Evolutionary conservation across 2,113 vertebrate species (phyloP), one percentile per base, ranked within the genome.

Genomic region (Percina caprodes): DNA sequence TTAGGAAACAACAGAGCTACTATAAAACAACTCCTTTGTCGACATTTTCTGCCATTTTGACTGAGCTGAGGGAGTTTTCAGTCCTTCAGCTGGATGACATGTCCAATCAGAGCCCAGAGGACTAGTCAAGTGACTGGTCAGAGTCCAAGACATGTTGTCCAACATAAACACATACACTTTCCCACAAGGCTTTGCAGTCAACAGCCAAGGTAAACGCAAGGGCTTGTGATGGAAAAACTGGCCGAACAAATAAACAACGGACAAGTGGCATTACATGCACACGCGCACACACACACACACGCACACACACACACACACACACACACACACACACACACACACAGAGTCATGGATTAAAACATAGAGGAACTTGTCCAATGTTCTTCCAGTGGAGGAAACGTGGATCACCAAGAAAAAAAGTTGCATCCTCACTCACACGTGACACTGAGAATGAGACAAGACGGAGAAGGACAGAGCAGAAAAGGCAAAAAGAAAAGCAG

Each of bases 91-190:
- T 45, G 71, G 60, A 68, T 4, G 26, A 80, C 6, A 18, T 0
- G 42, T 75, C 91, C 87, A 88, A 87, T 85, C 79, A 81, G 71
- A 80, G 78, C 16, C 7, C 14, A 4, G 59, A n/a, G 52, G 26
- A 2, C 76, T 18, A 45, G 79, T 85, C 70, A 85, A 77, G 88
- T 81, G 82, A 86, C 80, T 19, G 81, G 78, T 77, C 88, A 77
- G 82, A 86, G 85, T 89, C 77, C 87, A 74, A 78, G 82, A 91
- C 86, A 18, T 6, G 0, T 42, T 35, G 74, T 82, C 73, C 79
- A 75, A 93, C 83, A 94, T 84, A 90, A 93, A 95, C 92, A 94
- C 77, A 60, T 80, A 78, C 79, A 72, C 76, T 90, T 94, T 95
- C 92, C 94, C 93, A 94, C 93, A 91, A 94, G 82, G 86, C 86